phyloP scores from a whole-genome alignment of 2,113 vertebrate genomes.

The Bucco capensis region DNA sequence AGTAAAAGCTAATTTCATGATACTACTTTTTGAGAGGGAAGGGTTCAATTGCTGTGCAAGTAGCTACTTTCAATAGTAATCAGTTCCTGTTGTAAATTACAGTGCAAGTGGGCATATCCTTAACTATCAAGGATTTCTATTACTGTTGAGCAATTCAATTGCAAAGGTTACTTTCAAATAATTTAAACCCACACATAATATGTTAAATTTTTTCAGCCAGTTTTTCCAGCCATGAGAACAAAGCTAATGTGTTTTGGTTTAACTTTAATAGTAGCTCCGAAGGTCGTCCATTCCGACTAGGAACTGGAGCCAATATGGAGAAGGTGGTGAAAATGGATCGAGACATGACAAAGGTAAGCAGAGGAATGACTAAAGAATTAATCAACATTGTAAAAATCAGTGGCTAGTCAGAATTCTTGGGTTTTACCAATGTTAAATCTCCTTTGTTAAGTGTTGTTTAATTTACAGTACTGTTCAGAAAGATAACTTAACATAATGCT shows the following conservation, averaged over 20 bases:
- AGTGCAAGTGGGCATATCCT: background rate
- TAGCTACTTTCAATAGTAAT: background rate
- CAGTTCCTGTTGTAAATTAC: background rate
- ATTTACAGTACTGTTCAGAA: background rate
- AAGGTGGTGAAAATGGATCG: conserved; percentile 99
- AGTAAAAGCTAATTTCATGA: background rate
- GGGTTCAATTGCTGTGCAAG: background rate
- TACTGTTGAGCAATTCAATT: background rate
- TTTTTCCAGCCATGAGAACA: background rate
- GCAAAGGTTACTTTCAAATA: background rate
- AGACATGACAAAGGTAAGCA: conserved; percentile 95
- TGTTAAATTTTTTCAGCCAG: background rate
- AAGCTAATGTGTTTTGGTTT: background rate
- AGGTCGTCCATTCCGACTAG: conserved; percentile 94
- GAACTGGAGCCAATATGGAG: conserved; percentile 98
- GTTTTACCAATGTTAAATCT: background rate
- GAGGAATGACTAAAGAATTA: background rate
- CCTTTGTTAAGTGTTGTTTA: background rate
- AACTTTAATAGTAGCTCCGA: conserved; percentile 87
- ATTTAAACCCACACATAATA: background rate
- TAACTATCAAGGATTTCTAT: background rate
- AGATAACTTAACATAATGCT: background rate
- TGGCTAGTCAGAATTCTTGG: background rate
- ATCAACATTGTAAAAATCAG: fast-evolving
- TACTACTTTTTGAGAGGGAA: background rate